These are phyloP conservation scores for Drosophila robusta DNA, from an alignment of 2,888 invertebrate genomes.

Conservation along the genomic window DNA sequence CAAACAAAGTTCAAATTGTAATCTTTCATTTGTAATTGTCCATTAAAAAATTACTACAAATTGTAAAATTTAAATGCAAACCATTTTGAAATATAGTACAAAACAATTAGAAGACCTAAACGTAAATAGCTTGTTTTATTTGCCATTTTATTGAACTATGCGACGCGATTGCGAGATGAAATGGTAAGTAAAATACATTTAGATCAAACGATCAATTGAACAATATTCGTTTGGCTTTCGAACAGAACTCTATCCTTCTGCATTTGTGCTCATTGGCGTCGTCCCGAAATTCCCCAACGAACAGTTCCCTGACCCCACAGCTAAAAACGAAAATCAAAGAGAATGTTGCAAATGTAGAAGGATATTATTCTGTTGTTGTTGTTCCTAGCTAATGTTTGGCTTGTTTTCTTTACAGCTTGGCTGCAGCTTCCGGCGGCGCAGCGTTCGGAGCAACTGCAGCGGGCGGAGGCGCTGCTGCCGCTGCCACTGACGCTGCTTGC, in stretches of 20 bases:
- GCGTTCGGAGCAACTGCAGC: slow-evolving; percentile 82
- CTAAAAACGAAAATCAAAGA: background rate
- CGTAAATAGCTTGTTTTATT: slow-evolving; percentile 63
- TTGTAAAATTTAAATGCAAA: slow-evolving; percentile 50
- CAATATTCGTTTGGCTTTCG: slow-evolving; percentile 39
- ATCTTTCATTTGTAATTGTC: slow-evolving; percentile 53
- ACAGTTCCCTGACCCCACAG: slow-evolving; percentile 4
- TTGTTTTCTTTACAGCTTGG: slow-evolving; percentile 73
- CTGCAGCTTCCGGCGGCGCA: slow-evolving; percentile 81
- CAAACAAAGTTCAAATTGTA: slow-evolving; percentile 62
- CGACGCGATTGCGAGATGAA: slow-evolving; percentile 41
- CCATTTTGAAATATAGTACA: slow-evolving; percentile 34
- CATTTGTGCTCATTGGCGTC: slow-evolving; percentile 83
- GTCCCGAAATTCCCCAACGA: slow-evolving; percentile 14
- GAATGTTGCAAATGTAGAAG: slow-evolving; percentile 82
- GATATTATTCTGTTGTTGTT: slow-evolving; percentile 43
- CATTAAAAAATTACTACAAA: slow-evolving; percentile 25
- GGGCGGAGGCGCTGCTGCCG: slow-evolving; percentile 74
- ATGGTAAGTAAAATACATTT: slow-evolving; percentile 68
- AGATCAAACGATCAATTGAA: slow-evolving; percentile 25
- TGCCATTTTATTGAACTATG: slow-evolving; percentile 65
- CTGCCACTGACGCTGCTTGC: slow-evolving; percentile 75
- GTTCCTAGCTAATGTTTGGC: slow-evolving; percentile 53
- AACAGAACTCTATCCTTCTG: slow-evolving; percentile 88
- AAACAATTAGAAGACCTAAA: slow-evolving; percentile 14